Percentiles rank a stretch among this genome's conserved stretches.
These are phyloP conservation scores for Agrotis clavis DNA, from an alignment of 2,888 invertebrate genomes.

Conservation along the genomic window DNA sequence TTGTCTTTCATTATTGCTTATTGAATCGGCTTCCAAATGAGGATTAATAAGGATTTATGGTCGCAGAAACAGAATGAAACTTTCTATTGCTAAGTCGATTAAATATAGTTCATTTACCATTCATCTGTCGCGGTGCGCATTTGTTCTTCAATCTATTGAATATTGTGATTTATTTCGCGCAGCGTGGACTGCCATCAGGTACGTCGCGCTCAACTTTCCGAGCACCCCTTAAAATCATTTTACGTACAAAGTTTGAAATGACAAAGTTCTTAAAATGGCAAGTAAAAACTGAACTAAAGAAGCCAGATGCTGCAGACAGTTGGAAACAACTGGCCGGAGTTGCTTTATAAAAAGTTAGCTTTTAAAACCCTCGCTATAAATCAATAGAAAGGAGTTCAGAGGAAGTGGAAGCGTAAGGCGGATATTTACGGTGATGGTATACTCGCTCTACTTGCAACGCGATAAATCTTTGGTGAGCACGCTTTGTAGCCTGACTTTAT, in stretches of 20 bases:
- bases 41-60: conserved; percentile 86
- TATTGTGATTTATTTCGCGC: conserved; percentile 57
- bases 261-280: conserved; percentile 83
- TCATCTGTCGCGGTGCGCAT: conserved; percentile 77
- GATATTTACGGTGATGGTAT: conserved; percentile 86
- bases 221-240: conserved; percentile 76
- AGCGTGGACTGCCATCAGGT: conserved; percentile 34
- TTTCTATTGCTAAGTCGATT: conserved; percentile 75
- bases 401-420: conserved; percentile 84
- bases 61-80: conserved; percentile 73
- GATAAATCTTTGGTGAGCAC: conserved; percentile 82
- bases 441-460: conserved; percentile 74
- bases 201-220: conserved; percentile 42
- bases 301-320: conserved; percentile 89
- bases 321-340: conserved; percentile 87
- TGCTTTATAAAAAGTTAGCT: conserved; percentile 89
- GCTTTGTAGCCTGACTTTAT: conserved; percentile 82
- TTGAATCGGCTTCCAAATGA: conserved; percentile 84
- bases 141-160: conserved; percentile 76
- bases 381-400: conserved; percentile 87
- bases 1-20: conserved; percentile 82
- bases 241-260: conserved; percentile 82
- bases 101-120: conserved; percentile 77
- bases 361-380: conserved; percentile 88
- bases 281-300: conserved; percentile 86